A percentile compares a stretch with the other conserved stretches of the same genome.
Evolutionary conservation across 2,113 vertebrate species (phyloP).

Genomic region (Perccottus glenii): DNA sequence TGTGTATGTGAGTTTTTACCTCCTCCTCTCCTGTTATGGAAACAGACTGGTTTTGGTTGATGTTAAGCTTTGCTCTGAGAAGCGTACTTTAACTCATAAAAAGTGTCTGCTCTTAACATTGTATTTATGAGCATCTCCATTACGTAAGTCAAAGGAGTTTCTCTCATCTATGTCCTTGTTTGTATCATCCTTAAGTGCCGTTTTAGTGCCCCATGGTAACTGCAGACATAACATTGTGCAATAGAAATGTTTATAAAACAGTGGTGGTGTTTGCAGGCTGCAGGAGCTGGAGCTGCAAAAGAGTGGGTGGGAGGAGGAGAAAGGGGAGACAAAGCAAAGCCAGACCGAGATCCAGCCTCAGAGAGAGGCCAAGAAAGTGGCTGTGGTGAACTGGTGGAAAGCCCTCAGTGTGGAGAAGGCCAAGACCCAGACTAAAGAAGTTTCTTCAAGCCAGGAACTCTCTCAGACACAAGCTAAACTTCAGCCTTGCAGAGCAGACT

Average conservation of each 20-base stretch:
- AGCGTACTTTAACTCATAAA: conserved; percentile 60
- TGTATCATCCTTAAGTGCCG: conserved; percentile 63
- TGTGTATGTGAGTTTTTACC: conserved; percentile 75
- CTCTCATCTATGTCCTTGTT: conserved; percentile 39
- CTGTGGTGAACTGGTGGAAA: conserved; percentile 73
- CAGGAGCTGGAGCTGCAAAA: conserved; percentile 75
- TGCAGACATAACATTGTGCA: conserved; percentile 56
- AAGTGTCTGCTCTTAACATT: conserved; percentile 53
- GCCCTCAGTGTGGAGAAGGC: conserved; percentile 51
- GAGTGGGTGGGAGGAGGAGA: conserved; percentile 67
- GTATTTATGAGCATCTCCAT: conserved; percentile 57
- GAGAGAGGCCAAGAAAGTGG: conserved; percentile 64
- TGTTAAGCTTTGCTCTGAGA: conserved; percentile 57
- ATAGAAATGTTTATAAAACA: conserved; percentile 68
- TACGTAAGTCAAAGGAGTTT: conserved; percentile 40
- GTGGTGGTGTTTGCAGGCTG: conserved; percentile 71
- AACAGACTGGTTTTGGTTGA: conserved; percentile 48
- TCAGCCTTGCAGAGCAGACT: conserved; percentile 50
- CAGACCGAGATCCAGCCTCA: conserved; percentile 42
- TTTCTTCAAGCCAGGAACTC: conserved; percentile 18
- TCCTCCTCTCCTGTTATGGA: conserved; percentile 69
- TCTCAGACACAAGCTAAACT: conserved; percentile 49
- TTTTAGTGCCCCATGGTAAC: conserved; percentile 68
- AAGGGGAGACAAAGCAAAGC: conserved; percentile 64
- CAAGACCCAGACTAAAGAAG: conserved; percentile 31